phyloP scores from a whole-genome alignment of 2,888 invertebrate species.

The Philonicus albiceps region DNA sequence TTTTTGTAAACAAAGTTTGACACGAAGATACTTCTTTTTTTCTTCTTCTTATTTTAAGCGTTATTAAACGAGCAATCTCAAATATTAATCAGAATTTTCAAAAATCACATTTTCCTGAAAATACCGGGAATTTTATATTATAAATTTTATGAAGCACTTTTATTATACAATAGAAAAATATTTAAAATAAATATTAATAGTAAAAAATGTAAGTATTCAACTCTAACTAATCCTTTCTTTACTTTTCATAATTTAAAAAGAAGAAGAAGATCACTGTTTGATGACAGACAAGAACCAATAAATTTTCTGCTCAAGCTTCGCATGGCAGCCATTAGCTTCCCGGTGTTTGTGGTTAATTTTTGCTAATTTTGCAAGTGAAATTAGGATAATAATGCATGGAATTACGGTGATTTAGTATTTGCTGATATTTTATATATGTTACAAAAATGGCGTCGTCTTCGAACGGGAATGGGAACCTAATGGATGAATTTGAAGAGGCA shows the following conservation, averaged over 20 bases:
- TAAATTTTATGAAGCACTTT: no score
- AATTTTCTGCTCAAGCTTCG: not conserved
- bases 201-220: not conserved
- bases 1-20: not conserved
- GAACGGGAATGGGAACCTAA: constrained; percentile 84
- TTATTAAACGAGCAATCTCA: not conserved
- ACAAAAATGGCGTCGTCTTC: constrained; percentile 66
- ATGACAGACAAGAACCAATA: not conserved
- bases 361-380: not conserved
- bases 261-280: not conserved
- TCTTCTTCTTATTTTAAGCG: not conserved
- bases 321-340: not conserved
- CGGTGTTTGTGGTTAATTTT: not conserved
- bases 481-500: constrained; percentile 90
- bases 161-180: no score
- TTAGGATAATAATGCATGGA: not conserved
- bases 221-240: not conserved
- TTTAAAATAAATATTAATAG: no score
- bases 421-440: constrained; percentile 1
- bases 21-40: not conserved
- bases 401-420: constrained; percentile 34
- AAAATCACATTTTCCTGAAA: no score
- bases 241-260: not conserved
- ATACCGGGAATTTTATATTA: no score
- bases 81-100: not conserved